Base-by-base conservation (phyloP, 2,888 invertebrate species). In the Andrena minutula region DNA sequence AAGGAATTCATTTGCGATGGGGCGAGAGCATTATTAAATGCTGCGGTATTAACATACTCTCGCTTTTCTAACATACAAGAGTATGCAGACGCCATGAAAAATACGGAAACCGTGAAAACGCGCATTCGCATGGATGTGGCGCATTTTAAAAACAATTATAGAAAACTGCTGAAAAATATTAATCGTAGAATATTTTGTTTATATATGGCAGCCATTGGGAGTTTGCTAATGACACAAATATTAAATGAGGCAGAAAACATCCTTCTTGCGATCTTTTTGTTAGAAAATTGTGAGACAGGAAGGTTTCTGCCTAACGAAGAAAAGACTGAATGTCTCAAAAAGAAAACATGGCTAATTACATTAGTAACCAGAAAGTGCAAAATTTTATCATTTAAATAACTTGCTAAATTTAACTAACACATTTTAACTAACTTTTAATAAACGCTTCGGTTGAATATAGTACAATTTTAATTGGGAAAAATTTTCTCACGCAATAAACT, bases 111-210 rank as follows among this genome's bases (percentile, higher is more conserved):
- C 20, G 7, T 51, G 0, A 51, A 51, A 51, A 51, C 51, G 51
- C 51, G 51, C 51, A 51, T 51, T 51, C 51, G 51, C 20, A 51
- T 51, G 51, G 51, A 51, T 51, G 51, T 51, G 51, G 51, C 20
- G 20, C 51, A 51, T 1, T 51, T 51, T 51, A 20, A 51, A 51
- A 51, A 51, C 20, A 51, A 51, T 20, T 51, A 51, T 1, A 51
- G 7, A 0, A 51, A 51, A 7, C 51, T 1, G 0, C 7, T 51
- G 0, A 51, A 51, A 51, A 51, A 51, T 51, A 51, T 51, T 51
- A 51, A 51, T 51, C 51, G 51, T 0, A 51, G 51, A 51, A 1
- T 51, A 51, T 2, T 51, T 51, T 51, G 51, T 0, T 51, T 51
- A 8, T 51, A 51, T 51, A 51, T 51, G 51, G 8, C 32, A 0